Percentiles rank a stretch among this genome's conserved stretches.
phyloP scores from a whole-genome alignment of 92 coral and sea anemone species.

The Parazoanthus swiftii region DNA sequence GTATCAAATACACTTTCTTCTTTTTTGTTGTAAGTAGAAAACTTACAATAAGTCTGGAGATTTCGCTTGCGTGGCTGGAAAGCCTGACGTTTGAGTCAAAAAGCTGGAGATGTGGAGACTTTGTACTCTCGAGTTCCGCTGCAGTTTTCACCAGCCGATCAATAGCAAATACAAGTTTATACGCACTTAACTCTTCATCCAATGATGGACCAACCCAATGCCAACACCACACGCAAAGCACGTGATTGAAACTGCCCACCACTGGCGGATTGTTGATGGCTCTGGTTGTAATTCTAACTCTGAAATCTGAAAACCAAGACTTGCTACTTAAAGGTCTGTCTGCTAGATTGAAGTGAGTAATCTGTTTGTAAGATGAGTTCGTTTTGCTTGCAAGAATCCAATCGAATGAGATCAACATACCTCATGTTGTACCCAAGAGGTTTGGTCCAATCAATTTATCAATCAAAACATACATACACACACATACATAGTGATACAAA shows the following conservation, averaged over 20 bases:
- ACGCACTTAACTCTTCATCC: slow-evolving; percentile 1
- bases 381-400: not conserved
- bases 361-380: not conserved
- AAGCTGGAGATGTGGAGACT: too few relatives aligned
- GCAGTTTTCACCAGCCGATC: not conserved
- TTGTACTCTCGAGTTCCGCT: not conserved
- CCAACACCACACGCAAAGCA: slow-evolving; percentile 34
- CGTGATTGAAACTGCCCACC: slow-evolving; percentile 31
- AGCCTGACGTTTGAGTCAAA: too few relatives aligned
- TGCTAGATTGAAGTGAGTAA: not conserved
- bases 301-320: slow-evolving; percentile 17
- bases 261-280: slow-evolving; percentile 1
- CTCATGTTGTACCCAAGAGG: too few relatives aligned
- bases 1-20: too few relatives aligned
- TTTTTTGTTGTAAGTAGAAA: too few relatives aligned
- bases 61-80: too few relatives aligned
- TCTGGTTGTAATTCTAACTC: slow-evolving; percentile 24
- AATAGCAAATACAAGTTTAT: not conserved
- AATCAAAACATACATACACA: too few relatives aligned
- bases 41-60: too few relatives aligned
- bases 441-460: too few relatives aligned
- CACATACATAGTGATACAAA: too few relatives aligned
- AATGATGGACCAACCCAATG: slow-evolving; percentile 1
- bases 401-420: not conserved
- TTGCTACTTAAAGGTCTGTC: not conserved